phyloP scores from a whole-genome alignment of 2,797 vertebrate genomes.

The Thunnus albacares region DNA sequence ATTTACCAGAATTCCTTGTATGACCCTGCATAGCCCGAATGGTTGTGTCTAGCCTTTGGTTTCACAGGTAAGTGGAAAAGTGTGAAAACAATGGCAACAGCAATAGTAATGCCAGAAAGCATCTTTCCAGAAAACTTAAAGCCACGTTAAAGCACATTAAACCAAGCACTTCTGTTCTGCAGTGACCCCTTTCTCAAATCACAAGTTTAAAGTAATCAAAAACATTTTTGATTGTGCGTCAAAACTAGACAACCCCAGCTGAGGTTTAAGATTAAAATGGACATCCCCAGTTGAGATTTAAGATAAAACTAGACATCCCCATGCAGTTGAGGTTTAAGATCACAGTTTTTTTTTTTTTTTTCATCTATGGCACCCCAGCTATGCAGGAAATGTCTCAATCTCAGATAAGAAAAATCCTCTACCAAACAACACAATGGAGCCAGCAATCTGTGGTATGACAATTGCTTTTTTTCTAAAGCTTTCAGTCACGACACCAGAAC shows the following conservation, averaged over 20 bases:
- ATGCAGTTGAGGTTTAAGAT: conserved; percentile 10
- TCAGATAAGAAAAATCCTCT: background rate
- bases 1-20: background rate
- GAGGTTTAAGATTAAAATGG: conserved; percentile 2
- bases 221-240: background rate
- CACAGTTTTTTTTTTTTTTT: background rate
- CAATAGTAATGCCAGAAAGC: background rate
- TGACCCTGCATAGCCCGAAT: no score
- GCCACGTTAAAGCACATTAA: background rate
- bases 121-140: background rate
- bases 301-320: no score
- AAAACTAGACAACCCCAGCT: conserved; percentile 8
- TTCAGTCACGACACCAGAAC: background rate
- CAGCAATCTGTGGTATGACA: background rate
- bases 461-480: background rate
- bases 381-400: conserved; percentile 20
- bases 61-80: background rate
- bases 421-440: background rate
- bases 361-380: background rate
- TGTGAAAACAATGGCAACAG: background rate
- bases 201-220: background rate
- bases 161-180: conserved; percentile 4
- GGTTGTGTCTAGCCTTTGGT: background rate
- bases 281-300: background rate
- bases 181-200: background rate